Conservation (phyloP, 1,140 invertebrate species). For the Mylabris phalerata region DNA sequence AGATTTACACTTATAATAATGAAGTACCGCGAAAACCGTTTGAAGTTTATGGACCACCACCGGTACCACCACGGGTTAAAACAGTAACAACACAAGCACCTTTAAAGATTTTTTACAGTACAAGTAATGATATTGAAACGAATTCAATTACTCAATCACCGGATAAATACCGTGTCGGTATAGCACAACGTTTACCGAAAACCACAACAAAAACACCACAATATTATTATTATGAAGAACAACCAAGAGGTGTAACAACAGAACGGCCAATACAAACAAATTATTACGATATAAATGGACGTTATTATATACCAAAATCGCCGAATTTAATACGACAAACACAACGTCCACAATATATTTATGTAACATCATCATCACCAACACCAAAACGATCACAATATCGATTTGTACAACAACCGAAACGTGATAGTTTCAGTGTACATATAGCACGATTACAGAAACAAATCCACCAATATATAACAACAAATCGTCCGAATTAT, state of each 20-base stretch:
- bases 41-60: conserved; percentile 40
- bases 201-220: conserved; percentile 45
- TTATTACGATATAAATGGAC: conserved; percentile 40
- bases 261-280: conserved; percentile 20
- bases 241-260: conserved; percentile 33
- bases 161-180: conserved; percentile 30
- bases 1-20: conserved; percentile 32
- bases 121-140: conserved; percentile 45
- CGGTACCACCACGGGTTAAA: conserved; percentile 4
- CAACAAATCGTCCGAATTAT: conserved; percentile 44
- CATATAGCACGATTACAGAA: conserved; percentile 41
- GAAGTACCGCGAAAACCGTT: conserved; percentile 45
- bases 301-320: conserved; percentile 26
- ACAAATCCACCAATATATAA: conserved; percentile 39
- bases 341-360: conserved; percentile 22
- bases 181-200: conserved; percentile 6
- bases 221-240: conserved; percentile 54
- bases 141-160: conserved; percentile 47
- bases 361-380: conserved; percentile 30
- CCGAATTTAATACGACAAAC: not conserved
- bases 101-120: conserved; percentile 52
- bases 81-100: conserved; percentile 48
- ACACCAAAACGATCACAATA: conserved; percentile 37
- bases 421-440: conserved; percentile 35
- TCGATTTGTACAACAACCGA: conserved; percentile 25